Percentiles rank a stretch among this genome's conserved stretches.
Conservation (phyloP, 2,888 invertebrate species). For the Syrphus vitripennis region DNA sequence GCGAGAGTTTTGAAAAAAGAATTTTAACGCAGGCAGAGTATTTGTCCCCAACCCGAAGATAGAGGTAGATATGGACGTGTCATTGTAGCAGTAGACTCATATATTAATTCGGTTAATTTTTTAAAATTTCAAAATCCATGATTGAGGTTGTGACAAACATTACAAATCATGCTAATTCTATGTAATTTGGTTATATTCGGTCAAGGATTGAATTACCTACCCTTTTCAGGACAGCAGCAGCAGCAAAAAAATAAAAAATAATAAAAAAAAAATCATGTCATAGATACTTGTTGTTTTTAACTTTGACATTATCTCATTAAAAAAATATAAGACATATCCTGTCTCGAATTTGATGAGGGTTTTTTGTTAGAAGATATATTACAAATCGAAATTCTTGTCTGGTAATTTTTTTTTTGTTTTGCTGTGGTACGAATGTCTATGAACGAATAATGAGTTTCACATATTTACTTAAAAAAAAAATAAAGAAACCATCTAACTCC, state of each 20-base stretch:
- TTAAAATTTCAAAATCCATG: too few relatives aligned
- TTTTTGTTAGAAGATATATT: neutral
- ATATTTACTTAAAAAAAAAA: neutral
- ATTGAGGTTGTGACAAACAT: neutral
- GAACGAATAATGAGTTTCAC: neutral
- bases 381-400: neutral
- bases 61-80: too few relatives aligned
- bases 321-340: neutral
- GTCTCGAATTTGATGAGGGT: neutral
- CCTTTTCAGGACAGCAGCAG: neutral
- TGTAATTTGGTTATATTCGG: neutral
- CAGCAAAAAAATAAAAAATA: too few relatives aligned
- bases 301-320: conserved; percentile 10
- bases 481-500: neutral
- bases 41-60: too few relatives aligned
- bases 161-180: neutral
- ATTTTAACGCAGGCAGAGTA: too few relatives aligned
- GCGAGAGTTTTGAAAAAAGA: too few relatives aligned
- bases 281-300: neutral
- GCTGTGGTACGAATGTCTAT: too few relatives aligned
- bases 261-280: neutral
- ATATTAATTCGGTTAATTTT: too few relatives aligned
- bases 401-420: too few relatives aligned
- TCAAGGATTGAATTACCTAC: neutral
- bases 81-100: too few relatives aligned